Percentiles rank a stretch among this genome's conserved stretches.
Conservation (phyloP, 2,113 vertebrate species). For the Ammodytes marinus region DNA sequence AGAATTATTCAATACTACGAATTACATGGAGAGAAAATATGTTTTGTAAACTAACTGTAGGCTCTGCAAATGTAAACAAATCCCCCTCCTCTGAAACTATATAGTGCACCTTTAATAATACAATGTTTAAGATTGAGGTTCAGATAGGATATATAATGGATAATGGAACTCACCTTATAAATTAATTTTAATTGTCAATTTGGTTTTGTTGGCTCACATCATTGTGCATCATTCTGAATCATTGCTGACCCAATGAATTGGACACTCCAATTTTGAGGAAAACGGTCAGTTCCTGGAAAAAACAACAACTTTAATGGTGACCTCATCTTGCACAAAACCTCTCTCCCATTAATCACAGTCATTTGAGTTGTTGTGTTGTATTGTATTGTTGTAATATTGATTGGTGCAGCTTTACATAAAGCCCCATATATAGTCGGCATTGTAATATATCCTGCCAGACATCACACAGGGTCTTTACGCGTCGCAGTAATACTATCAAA, state of each 20-base stretch:
- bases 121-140: background rate
- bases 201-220: background rate
- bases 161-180: background rate
- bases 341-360: background rate
- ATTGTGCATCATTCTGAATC: background rate
- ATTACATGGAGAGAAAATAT: no score
- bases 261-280: background rate
- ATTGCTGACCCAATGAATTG: background rate
- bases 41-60: no score
- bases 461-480: background rate
- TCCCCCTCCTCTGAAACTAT: no score
- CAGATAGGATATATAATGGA: background rate
- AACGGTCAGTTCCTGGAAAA: background rate
- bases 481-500: background rate
- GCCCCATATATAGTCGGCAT: no score
- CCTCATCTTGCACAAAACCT: background rate
- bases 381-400: background rate
- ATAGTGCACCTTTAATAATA: no score
- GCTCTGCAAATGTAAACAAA: no score
- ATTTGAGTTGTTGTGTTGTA: no score
- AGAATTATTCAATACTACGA: no score
- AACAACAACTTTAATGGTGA: background rate
- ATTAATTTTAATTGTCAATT: background rate
- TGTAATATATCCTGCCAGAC: background rate
- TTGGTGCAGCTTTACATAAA: constrained; percentile 2